Base-by-base conservation (phyloP, 2,113 vertebrate species). In the Silurus glanis region DNA sequence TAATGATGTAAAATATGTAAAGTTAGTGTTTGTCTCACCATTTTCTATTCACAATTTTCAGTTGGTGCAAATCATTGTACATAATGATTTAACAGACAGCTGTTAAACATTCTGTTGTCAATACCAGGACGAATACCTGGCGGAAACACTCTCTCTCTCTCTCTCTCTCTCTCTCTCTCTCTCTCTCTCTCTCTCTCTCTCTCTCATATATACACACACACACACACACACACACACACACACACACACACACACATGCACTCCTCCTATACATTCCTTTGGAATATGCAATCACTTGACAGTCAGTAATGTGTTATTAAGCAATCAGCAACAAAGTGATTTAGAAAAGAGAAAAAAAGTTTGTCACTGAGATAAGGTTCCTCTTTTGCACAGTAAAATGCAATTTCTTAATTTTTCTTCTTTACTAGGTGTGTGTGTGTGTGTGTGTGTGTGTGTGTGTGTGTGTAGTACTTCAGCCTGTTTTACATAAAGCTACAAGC, bases 81-180 rank as follows among this genome's bases (percentile, higher is more conserved):
- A 59, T 88, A 91, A 90, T 93, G 92, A 94, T 95, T 94, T 94
- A 94, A 92, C 91, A 92, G 93, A 93, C 90, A 92, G 90, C 90
- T 90, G 91, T 93, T 94, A 94, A 94, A 94, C 94, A 94, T 92
- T 66, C 89, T 74, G 81, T 91, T 75, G 72, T 75, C 72, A 75
- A 75, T 75, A 51, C 69, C 69, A 72, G 69, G 37, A 72, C 16
- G 17, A 45, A 72, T 72, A 47, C 69, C 37, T 72, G 69, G 28
- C 37, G 16, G 37, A 72, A 72, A 66, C 62, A 10, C 23, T 25
- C 23, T 37, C 37, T 37, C 37, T 37, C 37, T 37, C 37, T 37
- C 37, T 37, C 37, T 37, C 37, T 37, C 23, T 37, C 37, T 37
- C 37, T 37, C 37, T 37, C 37, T 37, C 37, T 37, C 37, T 37